Evolutionary conservation across 2,797 vertebrate species (phyloP).

Genomic region (Denticeps clupeoides): DNA sequence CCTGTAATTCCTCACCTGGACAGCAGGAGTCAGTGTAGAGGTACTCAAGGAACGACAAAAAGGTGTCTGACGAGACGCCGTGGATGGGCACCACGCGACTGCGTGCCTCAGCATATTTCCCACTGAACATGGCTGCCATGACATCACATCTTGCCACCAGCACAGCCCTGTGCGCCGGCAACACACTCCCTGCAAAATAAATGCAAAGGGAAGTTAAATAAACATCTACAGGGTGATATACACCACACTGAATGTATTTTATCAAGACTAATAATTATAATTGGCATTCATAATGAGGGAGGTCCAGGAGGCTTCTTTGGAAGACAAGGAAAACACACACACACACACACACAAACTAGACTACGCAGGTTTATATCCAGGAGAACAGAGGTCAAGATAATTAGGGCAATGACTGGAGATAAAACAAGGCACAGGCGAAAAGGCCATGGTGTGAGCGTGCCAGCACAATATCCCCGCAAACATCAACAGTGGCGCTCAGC

Average conservation of each 20-base stretch:
- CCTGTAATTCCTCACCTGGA: conserved; percentile 75
- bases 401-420: no score
- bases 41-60: conserved; percentile 90
- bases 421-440: no score
- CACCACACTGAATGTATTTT: no score
- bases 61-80: conserved; percentile 92
- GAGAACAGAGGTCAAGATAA: no score
- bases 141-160: conserved; percentile 89
- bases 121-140: conserved; percentile 97
- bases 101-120: conserved; percentile 85
- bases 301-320: background rate
- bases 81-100: conserved; percentile 84
- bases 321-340: background rate
- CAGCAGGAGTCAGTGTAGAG: conserved; percentile 93
- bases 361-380: background rate
- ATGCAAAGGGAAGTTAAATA: background rate
- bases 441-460: no score
- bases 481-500: no score
- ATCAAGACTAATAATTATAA: no score
- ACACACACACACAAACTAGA: background rate
- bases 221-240: no score
- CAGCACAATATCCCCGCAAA: no score
- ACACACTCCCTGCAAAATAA: conserved; percentile 59
- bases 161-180: conserved; percentile 87
- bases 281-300: no score